Conservation (phyloP, 2,113 vertebrate genomes). For the Xenus cinereus region DNA sequence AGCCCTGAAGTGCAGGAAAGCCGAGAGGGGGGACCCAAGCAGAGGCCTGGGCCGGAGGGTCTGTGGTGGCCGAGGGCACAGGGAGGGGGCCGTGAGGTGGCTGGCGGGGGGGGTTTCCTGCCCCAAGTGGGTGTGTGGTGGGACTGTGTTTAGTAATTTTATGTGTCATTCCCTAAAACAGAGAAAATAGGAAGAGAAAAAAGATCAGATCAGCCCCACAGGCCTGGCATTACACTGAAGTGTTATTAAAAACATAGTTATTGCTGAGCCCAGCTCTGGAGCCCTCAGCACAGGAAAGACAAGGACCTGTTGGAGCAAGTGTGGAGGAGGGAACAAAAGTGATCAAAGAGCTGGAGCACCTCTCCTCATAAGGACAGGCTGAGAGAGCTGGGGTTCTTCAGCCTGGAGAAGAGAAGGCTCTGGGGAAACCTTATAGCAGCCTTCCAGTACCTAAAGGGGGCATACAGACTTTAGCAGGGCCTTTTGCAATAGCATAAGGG, state of each 20-base stretch:
- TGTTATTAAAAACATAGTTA: neutral
- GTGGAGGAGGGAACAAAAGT: neutral
- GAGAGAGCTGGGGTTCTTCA: neutral
- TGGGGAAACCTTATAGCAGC: neutral
- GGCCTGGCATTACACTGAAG: neutral
- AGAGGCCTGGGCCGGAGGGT: no score
- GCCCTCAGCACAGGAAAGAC: neutral
- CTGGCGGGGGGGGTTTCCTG: neutral
- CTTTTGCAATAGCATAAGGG: neutral
- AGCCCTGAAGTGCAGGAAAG: fast-evolving
- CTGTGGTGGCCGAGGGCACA: fast-evolving
- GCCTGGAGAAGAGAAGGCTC: neutral
- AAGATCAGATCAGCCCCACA: neutral
- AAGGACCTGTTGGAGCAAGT: neutral
- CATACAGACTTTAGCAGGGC: neutral
- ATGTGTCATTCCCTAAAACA: fast-evolving
- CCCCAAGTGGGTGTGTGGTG: fast-evolving
- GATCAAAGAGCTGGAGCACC: neutral
- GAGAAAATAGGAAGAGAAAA: neutral
- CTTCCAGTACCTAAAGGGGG: neutral
- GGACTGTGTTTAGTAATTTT: no score
- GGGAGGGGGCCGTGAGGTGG: neutral
- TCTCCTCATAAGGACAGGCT: neutral
- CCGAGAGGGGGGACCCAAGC: neutral
- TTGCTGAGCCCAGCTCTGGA: neutral